Evolutionary conservation across 2,797 vertebrate genomes (phyloP), one percentile per base, ranked within the genome.

Genomic region (Morelia viridis): DNA sequence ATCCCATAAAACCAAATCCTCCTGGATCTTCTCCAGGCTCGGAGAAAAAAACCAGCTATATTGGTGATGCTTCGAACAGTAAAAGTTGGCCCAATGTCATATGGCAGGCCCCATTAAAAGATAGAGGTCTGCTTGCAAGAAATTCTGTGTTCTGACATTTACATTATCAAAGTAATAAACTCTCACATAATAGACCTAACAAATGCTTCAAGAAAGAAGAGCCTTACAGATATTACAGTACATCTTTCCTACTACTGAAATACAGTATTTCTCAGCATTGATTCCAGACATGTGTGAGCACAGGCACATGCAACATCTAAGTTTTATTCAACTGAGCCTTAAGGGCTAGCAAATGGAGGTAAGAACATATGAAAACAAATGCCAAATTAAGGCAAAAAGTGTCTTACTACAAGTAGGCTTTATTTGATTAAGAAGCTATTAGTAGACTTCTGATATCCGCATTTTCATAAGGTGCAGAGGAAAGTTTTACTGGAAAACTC

Each of bases 1-100:
- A 97, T 96, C 96, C 97, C 97, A 97, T 98, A 98, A 98, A 98
- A 97, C 94, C 96, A 97, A 98, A 97, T 96, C 97, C 97, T 96
- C 92, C 95, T 97, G 97, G 97, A 97, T 93, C 89, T 96, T 94
- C 95, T 97, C 97, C 97, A 98, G 94, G 91, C 92, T 97, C 88
- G 0, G 96, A 97, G 96, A 97, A 97, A 97, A 97, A 76, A 71
- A 97, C 97, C 97, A 97, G 97, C 96, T 97, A 96, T 96, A 96
- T 95, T 96, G 95, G 96, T 96, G 96, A 97, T 97, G 93, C 96
- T 95, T 96, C 96, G 95, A 96, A 97, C 96, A 97, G 96, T 93
- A 95, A 96, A 96, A 96, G 89, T 94, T 95, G 95, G 96, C 94
- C 92, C 94, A 96, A 92, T 96, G 95, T 97, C 95, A 92, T 89